These are phyloP conservation scores for Muscicapa comitata DNA, from an alignment of 2,797 vertebrate genomes.

Conservation along the genomic window DNA sequence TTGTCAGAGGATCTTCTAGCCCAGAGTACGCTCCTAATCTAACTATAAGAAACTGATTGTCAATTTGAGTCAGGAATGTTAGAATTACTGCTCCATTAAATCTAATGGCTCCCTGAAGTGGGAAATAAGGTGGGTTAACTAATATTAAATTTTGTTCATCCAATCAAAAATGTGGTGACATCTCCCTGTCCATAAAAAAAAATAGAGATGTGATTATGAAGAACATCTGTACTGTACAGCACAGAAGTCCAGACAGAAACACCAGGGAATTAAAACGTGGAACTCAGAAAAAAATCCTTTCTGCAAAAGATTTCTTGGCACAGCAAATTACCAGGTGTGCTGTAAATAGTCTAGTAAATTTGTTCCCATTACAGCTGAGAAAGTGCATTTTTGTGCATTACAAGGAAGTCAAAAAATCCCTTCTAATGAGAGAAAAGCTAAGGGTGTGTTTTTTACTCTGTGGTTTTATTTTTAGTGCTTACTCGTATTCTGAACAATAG, in stretches of 20 bases:
- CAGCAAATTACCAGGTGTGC: not conserved
- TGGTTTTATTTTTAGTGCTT: not conserved
- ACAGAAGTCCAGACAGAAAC: conserved; percentile 7
- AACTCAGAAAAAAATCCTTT: not conserved
- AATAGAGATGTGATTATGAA: not conserved
- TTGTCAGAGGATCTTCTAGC: conserved; percentile 21
- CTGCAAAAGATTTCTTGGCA: not conserved
- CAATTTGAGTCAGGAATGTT: conserved; percentile 15
- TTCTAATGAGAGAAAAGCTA: not conserved
- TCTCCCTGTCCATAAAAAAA: conserved; percentile 4
- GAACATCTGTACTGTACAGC: not conserved
- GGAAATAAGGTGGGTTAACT: conserved; percentile 36
- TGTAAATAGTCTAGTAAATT: not conserved
- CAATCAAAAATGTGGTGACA: conserved; percentile 40
- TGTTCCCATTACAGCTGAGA: not conserved
- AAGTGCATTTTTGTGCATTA: not conserved
- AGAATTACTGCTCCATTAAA: conserved; percentile 62
- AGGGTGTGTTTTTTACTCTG: not conserved
- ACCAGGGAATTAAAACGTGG: not conserved
- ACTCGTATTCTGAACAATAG: not conserved
- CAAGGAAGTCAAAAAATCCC: not conserved
- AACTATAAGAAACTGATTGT: conserved; percentile 56
- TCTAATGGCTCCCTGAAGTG: conserved; percentile 59
- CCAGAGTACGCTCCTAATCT: conserved; percentile 29
- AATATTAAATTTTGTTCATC: conserved; percentile 50